Conservation (phyloP, 2,888 invertebrate species). For the Vannuccia rotundouncinata region DNA sequence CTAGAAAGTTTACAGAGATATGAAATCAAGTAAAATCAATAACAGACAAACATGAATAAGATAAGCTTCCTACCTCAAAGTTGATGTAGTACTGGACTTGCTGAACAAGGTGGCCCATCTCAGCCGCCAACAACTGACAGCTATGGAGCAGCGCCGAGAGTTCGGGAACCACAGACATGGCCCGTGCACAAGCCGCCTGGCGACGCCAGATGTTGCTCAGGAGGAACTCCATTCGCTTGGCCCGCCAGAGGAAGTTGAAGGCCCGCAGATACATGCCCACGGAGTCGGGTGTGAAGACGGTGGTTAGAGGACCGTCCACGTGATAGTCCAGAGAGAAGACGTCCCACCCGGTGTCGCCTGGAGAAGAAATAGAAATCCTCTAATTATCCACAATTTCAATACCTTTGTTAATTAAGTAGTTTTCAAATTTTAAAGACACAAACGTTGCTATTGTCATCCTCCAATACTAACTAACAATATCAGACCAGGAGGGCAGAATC, state of each 20-base stretch:
- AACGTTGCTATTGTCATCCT: no score
- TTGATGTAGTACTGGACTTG: conserved; percentile 89
- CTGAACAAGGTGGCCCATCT: conserved; percentile 79
- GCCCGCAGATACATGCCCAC: conserved; percentile 71
- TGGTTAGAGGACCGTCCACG: conserved; percentile 79
- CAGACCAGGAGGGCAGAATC: no score
- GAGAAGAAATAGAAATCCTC: no score
- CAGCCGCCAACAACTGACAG: conserved; percentile 71
- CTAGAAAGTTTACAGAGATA: no score
- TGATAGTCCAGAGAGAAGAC: conserved; percentile 79
- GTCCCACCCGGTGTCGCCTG: conserved; percentile 79
- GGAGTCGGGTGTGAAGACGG: conserved; percentile 63
- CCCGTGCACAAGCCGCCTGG: conserved; percentile 12
- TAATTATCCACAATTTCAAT: no score
- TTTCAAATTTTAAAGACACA: no score
- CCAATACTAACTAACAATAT: no score
- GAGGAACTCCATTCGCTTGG: conserved; percentile 79
- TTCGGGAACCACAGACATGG: conserved; percentile 60
- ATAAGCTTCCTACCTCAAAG: conserved; percentile 64
- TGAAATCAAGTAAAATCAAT: no score
- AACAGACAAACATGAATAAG: not conserved
- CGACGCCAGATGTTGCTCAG: conserved; percentile 71
- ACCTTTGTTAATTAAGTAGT: no score
- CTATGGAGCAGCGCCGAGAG: conserved; percentile 70
- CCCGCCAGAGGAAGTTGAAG: conserved; percentile 79